These are phyloP conservation scores for Melanerpes formicivorus DNA, from an alignment of 2,113 vertebrate genomes.

Conservation along the genomic window DNA sequence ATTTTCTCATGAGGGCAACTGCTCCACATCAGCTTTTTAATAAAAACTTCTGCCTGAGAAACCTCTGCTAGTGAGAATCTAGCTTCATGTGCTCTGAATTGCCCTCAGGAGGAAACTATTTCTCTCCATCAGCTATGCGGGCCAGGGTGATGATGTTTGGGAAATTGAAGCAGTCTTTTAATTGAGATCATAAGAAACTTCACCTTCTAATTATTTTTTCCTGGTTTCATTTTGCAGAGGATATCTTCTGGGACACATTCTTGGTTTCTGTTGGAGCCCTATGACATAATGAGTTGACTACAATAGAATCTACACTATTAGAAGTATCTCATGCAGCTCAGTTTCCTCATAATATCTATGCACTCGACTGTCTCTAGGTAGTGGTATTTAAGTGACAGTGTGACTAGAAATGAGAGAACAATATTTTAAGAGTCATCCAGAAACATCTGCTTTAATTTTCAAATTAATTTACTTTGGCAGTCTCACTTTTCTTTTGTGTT, in stretches of 20 bases:
- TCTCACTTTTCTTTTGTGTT: background rate
- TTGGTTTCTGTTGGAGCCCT: background rate
- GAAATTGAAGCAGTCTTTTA: slow-evolving; percentile 13
- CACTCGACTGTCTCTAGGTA: background rate
- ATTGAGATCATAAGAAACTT: slow-evolving; percentile 5
- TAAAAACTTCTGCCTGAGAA: background rate
- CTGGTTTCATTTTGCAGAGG: background rate
- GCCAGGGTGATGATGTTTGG: background rate
- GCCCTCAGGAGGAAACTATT: background rate
- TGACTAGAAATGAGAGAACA: background rate
- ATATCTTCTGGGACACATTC: background rate
- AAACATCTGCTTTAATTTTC: background rate
- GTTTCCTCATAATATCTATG: background rate
- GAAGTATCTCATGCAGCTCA: background rate
- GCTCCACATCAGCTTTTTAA: background rate
- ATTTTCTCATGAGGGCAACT: background rate
- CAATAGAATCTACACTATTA: background rate
- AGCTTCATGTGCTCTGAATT: background rate
- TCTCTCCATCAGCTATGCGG: background rate
- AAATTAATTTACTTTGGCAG: background rate
- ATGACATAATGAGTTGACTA: background rate
- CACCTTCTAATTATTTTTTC: background rate
- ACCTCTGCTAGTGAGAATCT: background rate
- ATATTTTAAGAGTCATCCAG: background rate
- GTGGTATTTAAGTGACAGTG: background rate